Conservation (phyloP, 2,888 invertebrate species). For the Ochropacha duplaris region DNA sequence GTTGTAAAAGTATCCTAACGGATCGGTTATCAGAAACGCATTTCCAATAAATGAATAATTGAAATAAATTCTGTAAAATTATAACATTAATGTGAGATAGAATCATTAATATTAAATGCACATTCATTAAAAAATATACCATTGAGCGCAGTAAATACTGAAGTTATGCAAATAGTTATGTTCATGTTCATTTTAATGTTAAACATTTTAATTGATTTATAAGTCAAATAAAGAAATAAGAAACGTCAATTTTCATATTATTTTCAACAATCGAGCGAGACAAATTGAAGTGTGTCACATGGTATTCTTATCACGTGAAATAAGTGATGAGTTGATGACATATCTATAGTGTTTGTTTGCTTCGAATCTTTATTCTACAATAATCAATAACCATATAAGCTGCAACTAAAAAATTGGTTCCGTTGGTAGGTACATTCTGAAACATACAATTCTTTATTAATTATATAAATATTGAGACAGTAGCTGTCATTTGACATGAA, state of each 20-base stretch:
- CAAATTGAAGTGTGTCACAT: constrained; percentile 34
- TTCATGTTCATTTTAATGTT: neutral
- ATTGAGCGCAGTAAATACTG: neutral
- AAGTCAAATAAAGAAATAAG: neutral
- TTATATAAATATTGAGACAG: no score
- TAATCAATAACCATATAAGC: neutral
- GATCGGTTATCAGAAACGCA: no score
- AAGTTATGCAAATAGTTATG: neutral
- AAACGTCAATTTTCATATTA: constrained; percentile 25
- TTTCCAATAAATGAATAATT: no score
- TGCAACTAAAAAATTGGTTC: neutral
- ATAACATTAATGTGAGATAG: no score
- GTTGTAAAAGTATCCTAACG: no score
- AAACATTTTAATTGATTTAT: neutral
- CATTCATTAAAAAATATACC: neutral
- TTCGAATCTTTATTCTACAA: neutral
- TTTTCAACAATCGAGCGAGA: constrained; percentile 19
- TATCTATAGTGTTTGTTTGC: neutral
- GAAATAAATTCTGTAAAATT: no score
- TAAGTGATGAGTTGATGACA: constrained; percentile 4
- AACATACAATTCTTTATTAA: neutral
- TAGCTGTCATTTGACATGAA: no score
- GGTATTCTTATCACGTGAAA: constrained; percentile 27
- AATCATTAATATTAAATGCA: no score
- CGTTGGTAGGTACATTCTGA: neutral